Percentiles rank a stretch among this genome's conserved stretches.
phyloP scores from a whole-genome alignment of 2,797 vertebrate species.

The Gymnopithys bicolor region DNA sequence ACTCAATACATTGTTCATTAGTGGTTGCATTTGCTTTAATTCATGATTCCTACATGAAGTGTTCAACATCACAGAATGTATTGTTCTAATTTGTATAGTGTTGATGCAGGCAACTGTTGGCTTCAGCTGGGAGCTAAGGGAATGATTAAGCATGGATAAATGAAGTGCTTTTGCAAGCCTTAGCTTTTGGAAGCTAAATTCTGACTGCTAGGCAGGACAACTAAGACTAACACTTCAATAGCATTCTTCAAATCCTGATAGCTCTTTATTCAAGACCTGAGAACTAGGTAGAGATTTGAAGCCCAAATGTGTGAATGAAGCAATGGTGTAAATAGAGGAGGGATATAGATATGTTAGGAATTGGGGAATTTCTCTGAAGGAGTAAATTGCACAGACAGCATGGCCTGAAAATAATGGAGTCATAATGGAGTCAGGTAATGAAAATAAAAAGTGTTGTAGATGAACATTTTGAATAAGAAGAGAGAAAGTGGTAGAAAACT shows the following conservation, averaged over 20 bases:
- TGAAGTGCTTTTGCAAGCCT: neutral
- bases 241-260: neutral
- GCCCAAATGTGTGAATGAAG: neutral
- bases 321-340: neutral
- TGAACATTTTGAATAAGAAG: neutral
- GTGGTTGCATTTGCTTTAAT: neutral
- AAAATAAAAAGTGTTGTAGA: neutral
- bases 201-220: neutral
- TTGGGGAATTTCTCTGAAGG: neutral
- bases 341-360: neutral
- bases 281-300: neutral
- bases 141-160: neutral
- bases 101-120: neutral
- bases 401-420: neutral
- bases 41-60: neutral
- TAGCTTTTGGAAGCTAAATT: neutral
- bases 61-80: neutral
- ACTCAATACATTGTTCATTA: neutral
- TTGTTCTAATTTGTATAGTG: neutral
- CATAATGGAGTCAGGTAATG: neutral
- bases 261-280: neutral
- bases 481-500: neutral
- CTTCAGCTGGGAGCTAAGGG: neutral
- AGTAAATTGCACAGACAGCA: neutral
- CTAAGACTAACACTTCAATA: neutral